Evolutionary conservation across 2,797 vertebrate genomes (phyloP).

Genomic region (Trachops cirrhosus): DNA sequence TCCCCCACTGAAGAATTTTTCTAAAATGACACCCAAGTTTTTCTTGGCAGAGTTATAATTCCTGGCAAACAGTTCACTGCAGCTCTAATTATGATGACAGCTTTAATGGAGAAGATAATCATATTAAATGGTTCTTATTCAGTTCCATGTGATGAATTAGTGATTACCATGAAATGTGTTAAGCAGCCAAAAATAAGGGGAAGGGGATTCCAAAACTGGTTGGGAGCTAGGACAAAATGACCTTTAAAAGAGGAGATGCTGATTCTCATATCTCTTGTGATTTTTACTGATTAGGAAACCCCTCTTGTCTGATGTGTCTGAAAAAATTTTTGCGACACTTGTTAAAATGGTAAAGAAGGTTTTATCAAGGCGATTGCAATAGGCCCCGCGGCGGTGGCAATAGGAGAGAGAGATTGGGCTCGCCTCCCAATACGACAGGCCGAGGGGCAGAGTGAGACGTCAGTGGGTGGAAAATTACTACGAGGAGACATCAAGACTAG

Average conservation of each 20-base stretch:
- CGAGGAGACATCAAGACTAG: neutral
- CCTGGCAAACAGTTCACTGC: constrained; percentile 84
- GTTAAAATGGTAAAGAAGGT: neutral
- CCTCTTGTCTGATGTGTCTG: neutral
- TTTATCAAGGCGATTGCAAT: neutral
- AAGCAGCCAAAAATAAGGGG: constrained; percentile 75
- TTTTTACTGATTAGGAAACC: neutral
- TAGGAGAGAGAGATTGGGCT: neutral
- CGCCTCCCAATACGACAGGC: neutral
- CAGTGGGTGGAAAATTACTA: neutral
- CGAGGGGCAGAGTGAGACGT: neutral
- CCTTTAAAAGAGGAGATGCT: neutral
- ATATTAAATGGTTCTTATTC: constrained; percentile 83
- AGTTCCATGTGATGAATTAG: constrained; percentile 80
- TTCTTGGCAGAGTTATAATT: constrained; percentile 85
- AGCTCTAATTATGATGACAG: constrained; percentile 84
- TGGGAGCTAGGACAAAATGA: neutral
- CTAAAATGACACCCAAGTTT: constrained; percentile 87
- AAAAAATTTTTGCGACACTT: neutral
- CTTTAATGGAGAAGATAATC: constrained; percentile 84
- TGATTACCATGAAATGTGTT: constrained; percentile 78
- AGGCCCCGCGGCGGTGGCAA: neutral
- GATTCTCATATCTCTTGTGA: neutral
- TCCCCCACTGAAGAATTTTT: constrained; percentile 84
- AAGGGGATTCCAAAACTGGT: constrained; percentile 17